phyloP scores from a whole-genome alignment of 2,888 invertebrate species.

The Catocala fraxini region DNA sequence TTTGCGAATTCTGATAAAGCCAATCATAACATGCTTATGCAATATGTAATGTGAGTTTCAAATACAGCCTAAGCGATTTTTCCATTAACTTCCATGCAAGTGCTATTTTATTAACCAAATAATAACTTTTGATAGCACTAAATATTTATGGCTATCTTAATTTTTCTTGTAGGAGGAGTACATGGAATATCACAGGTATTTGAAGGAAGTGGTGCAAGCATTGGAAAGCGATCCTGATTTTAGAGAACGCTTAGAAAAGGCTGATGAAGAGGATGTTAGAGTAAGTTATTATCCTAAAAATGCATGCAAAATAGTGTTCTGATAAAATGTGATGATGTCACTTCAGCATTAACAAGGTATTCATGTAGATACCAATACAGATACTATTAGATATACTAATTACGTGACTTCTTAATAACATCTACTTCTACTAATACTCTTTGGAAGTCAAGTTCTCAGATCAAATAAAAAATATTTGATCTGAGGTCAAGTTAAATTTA shows the following conservation, averaged over 20 bases:
- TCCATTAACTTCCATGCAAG: background rate
- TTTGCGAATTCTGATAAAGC: background rate
- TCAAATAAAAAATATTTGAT: too few species aligned
- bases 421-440: too few species aligned
- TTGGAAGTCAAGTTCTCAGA: too few species aligned
- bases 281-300: constrained; percentile 78
- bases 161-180: constrained; percentile 76
- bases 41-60: background rate
- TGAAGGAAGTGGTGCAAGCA: constrained; percentile 96
- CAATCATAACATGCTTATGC: background rate
- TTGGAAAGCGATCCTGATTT: constrained; percentile 96
- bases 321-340: too few species aligned
- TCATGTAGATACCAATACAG: too few species aligned
- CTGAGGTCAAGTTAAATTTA: too few species aligned
- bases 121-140: background rate
- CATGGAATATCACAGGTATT: constrained; percentile 95
- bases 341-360: background rate
- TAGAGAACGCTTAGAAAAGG: constrained; percentile 92
- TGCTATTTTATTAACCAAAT: background rate
- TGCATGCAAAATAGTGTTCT: too few species aligned
- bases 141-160: background rate
- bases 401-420: too few species aligned
- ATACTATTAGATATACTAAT: too few species aligned
- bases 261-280: constrained; percentile 94
- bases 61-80: constrained; percentile 1